Evolutionary conservation across 2,888 invertebrate genomes (phyloP).

Genomic region (Zhuqinia jingwanae): DNA sequence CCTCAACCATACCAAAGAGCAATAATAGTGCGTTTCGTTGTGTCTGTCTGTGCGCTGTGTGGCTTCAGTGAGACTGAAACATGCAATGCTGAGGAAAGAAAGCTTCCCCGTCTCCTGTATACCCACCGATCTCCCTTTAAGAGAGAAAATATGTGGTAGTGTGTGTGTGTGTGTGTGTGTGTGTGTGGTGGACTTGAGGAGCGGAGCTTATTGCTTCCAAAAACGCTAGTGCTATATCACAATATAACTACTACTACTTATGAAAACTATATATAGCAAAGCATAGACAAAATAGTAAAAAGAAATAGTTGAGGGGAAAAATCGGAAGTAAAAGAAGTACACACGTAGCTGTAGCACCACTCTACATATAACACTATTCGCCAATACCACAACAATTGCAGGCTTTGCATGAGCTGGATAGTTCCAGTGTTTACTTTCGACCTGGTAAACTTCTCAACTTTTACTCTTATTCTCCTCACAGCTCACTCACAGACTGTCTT

Average conservation of each 20-base stretch:
- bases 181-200: neutral
- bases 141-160: no score
- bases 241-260: no score
- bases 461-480: slow-evolving; percentile 19
- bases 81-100: neutral
- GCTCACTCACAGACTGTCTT: slow-evolving; percentile 42
- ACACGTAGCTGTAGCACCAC: no score
- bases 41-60: neutral
- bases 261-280: no score
- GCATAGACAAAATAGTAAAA: no score
- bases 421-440: slow-evolving; percentile 67
- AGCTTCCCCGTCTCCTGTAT: neutral
- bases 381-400: neutral
- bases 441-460: slow-evolving; percentile 64
- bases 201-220: no score
- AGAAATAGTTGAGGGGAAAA: no score
- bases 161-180: no score
- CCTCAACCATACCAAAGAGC: neutral
- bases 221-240: no score
- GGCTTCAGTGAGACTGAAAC: slow-evolving; percentile 5
- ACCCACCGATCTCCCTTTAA: neutral
- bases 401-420: neutral
- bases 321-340: no score
- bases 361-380: no score
- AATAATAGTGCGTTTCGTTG: neutral